Base-by-base conservation (phyloP, 2,797 vertebrate species). In the Sebastes trivittatus region DNA sequence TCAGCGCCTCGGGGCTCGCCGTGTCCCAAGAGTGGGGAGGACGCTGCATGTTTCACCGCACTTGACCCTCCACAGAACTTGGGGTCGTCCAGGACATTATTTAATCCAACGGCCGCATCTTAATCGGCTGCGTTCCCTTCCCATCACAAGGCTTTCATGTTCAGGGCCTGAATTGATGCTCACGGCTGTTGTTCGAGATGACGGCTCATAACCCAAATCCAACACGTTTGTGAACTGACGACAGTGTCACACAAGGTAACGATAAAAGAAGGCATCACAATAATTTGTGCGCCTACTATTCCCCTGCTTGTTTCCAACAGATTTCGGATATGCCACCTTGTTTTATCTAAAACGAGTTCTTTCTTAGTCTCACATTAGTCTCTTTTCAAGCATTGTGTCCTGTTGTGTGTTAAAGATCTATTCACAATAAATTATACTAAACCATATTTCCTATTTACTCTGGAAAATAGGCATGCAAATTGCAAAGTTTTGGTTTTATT, bases 41-140 rank as follows among this genome's bases (percentile, higher is more conserved):
- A 5, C 4, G 69, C 78, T 64, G 77, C 80, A 74, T 60, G 84
- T 91, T 86, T 88, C 84, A 87, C 87, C 46, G 56, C 78, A 72
- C 85, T 83, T 77, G 88, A 90, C 83, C 91, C 77, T n/a, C 52
- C 34, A 11, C 77, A 79, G 80, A 87, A 63, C 64, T 54, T 11
- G 22, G 22, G 62, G 68, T 6, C 9, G 25, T 18, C 6, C 73
- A 5, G 75, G 72, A 86, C 73, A 11, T 90, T 87, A 84, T 87
- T 77, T 85, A 86, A 62, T 88, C 64, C 29, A 20, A 75, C 56
- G 16, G 84, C 78, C 69, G 82, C 81, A 73, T 68, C 62, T 7
- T 6, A 73, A 80, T 73, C 49, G 11, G 63, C 59, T 9, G 72
- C 4, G 20, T 38, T 56, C 25, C 1, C 0, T 11, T 79, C 56